Base-by-base conservation (phyloP, 1,140 invertebrate species). In the Tetragnatha versicolor region DNA sequence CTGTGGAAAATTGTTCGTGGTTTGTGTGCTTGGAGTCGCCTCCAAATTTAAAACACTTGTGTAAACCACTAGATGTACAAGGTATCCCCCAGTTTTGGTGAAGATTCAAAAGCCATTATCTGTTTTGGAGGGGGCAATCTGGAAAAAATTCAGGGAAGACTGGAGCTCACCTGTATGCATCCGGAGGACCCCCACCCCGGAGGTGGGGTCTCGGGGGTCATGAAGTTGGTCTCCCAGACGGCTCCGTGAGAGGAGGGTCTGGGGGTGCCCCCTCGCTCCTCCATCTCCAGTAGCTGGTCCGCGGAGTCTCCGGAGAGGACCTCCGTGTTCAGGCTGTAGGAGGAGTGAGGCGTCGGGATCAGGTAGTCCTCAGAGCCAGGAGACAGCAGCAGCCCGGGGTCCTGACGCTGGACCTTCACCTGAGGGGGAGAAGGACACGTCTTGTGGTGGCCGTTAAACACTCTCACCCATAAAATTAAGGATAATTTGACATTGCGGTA, bases 311-410 rank as follows among this genome's bases (percentile, higher is more conserved):
- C 53, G 6, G 82, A 83, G 35, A 81, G 79, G 22, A 83, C 37
- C 25, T 83, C 83, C 5, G 83, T 82, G 39, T 58, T 77, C 66
- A 84, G 53, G 63, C 82, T 83, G 72, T 84, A 84, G 29, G 83
- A 84, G 9, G 83, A 84, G 31, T 80, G 80, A 25, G 86, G 85
- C 37, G 87, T 79, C 2, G 88, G 87, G 49, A 89, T 87, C 47
- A 88, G 81, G 79, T 88, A 88, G 79, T 88, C 87, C n/a, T 86
- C 85, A 0, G 86, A 86, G 65, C 84, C 85, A 42, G 85, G 86
- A 2, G 84, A 84, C 29, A 79, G 61, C 7, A 79, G 53, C 5
- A 72, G 65, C 65, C 63, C 25, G 63, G 80, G 51, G 81, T 83
- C 37, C 55, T 60, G 37, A 61, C 78, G 14, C 61, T 60, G 53